Percentiles rank a stretch among this genome's conserved stretches.
These are phyloP conservation scores for Seriola rivoliana DNA, from an alignment of 2,113 vertebrate genomes.

Conservation along the genomic window DNA sequence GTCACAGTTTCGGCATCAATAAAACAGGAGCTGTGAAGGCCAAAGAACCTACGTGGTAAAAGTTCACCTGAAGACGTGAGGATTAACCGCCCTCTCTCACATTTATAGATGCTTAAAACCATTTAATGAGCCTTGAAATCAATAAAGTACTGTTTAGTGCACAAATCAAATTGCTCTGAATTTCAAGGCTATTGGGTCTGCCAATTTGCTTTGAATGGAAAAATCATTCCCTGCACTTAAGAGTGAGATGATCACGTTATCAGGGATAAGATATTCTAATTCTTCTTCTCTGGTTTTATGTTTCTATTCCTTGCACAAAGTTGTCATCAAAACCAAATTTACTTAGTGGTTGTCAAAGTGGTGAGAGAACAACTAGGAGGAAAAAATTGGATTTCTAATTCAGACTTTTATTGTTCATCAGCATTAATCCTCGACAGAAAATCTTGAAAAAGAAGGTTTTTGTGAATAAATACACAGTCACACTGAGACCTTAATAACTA, in stretches of 20 bases:
- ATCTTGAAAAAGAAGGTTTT: neutral
- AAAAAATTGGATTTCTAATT: neutral
- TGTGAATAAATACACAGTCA: neutral
- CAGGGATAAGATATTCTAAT: neutral
- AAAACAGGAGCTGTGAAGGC: conserved; percentile 19
- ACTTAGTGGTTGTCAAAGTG: neutral
- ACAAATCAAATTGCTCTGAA: conserved; percentile 43
- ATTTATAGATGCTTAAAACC: conserved; percentile 36
- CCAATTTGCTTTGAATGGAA: conserved; percentile 28
- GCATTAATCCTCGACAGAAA: neutral
- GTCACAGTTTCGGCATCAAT: neutral
- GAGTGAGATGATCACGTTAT: neutral
- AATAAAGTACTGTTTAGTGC: conserved; percentile 51
- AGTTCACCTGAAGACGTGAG: conserved; percentile 12
- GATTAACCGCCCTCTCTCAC: conserved; percentile 11
- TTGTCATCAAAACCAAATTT: neutral
- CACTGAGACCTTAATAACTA: neutral
- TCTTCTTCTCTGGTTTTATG: neutral
- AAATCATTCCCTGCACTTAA: conserved; percentile 28
- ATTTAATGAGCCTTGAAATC: conserved; percentile 58
- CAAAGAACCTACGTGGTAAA: neutral
- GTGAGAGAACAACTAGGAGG: neutral
- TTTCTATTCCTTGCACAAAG: neutral
- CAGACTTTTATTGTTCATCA: neutral
- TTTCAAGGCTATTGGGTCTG: conserved; percentile 36